Conservation (phyloP, 2,797 vertebrate species). For the Esox masquinongy region DNA sequence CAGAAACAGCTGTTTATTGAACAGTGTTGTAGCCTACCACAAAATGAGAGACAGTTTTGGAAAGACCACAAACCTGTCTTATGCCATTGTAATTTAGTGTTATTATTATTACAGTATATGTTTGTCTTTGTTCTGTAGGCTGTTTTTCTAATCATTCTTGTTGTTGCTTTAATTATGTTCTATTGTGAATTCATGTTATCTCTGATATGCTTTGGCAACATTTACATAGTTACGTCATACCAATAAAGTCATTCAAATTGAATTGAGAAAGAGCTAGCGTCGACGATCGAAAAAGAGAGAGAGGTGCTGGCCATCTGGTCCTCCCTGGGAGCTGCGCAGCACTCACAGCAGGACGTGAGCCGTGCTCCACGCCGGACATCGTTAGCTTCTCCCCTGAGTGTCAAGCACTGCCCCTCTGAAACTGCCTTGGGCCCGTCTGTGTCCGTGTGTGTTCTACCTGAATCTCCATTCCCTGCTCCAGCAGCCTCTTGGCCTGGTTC, state of each 20-base stretch:
- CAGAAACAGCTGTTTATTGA: no score
- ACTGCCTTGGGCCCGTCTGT: not conserved
- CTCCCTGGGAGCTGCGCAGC: slow-evolving; percentile 1
- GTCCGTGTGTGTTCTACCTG: slow-evolving; percentile 78
- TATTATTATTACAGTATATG: no score
- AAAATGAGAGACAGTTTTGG: no score
- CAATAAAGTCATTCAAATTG: not conserved
- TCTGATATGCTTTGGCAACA: no score
- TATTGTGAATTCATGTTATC: no score
- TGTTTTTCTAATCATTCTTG: no score
- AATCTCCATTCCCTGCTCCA: slow-evolving; percentile 96
- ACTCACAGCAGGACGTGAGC: slow-evolving; percentile 4
- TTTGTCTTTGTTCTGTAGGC: no score
- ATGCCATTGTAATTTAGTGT: no score
- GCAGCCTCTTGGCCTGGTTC: slow-evolving; percentile 92
- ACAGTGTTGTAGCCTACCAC: no score
- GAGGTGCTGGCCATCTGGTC: not conserved
- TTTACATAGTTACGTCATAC: no score
- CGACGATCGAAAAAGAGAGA: not conserved
- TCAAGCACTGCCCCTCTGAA: not conserved
- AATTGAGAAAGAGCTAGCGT: not conserved
- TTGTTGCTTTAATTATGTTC: not conserved
- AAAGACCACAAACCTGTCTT: no score
- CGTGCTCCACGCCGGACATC: not conserved
- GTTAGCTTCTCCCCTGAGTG: not conserved